A percentile compares a stretch with the other conserved stretches of the same genome.
phyloP scores from a whole-genome alignment of 2,113 vertebrate genomes.

The Salvelinus alpinus region DNA sequence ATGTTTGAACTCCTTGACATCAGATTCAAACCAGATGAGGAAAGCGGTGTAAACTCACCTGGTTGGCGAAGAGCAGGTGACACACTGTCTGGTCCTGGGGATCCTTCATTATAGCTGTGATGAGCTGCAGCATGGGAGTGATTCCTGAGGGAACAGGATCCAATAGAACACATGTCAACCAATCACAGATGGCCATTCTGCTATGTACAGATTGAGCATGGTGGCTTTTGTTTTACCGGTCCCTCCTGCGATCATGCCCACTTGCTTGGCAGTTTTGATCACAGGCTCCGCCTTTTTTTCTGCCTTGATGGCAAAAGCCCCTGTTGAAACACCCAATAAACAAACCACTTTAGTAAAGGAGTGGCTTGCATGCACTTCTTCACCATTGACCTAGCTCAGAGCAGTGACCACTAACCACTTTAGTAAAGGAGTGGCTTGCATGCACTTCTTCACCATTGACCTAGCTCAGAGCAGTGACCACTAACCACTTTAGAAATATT shows the following conservation, averaged over 20 bases:
- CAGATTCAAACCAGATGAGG: neutral
- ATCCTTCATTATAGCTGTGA: constrained; percentile 88
- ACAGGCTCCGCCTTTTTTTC: constrained; percentile 74
- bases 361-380: neutral
- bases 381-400: too few relatives aligned
- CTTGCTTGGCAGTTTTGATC: constrained; percentile 60
- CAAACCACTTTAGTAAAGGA: neutral
- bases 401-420: neutral
- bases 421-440: neutral
- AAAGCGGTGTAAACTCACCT: constrained; percentile 73
- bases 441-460: too few relatives aligned
- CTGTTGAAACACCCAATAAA: constrained; percentile 37
- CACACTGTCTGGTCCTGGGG: constrained; percentile 83
- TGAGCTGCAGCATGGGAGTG: constrained; percentile 95
- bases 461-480: too few relatives aligned
- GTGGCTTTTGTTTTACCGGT: constrained; percentile 78
- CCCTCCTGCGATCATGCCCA: constrained; percentile 85
- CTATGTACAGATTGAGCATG: too few relatives aligned
- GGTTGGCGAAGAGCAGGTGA: constrained; percentile 94
- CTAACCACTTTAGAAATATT: neutral
- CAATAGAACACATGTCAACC: neutral
- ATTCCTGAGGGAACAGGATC: constrained; percentile 76
- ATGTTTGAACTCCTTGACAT: neutral
- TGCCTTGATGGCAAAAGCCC: constrained; percentile 68
- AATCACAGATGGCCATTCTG: neutral